Percentiles rank a stretch among this genome's conserved stretches.
Evolutionary conservation across 2,113 vertebrate genomes (phyloP).

Genomic region (Tetraodon nigroviridis): DNA sequence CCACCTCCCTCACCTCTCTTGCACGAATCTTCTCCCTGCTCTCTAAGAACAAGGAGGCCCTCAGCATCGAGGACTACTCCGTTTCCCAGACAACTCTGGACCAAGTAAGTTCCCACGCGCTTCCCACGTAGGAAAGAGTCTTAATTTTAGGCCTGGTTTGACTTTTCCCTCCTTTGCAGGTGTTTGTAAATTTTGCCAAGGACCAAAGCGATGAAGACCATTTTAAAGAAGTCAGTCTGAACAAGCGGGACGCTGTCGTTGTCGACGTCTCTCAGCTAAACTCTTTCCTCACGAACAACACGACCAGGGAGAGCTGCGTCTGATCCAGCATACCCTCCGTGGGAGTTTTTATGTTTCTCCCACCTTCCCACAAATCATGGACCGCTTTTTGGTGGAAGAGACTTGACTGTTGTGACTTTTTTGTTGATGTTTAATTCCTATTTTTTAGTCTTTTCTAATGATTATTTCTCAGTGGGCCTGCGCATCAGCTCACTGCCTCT

Average conservation of each 20-base stretch:
- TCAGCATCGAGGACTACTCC: conserved; percentile 98
- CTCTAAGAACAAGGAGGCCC: conserved; percentile 86
- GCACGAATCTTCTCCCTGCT: conserved; percentile 95
- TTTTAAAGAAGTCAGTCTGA: conserved; percentile 87
- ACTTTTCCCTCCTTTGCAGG: conserved; percentile 70
- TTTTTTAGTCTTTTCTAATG: conserved; percentile 64
- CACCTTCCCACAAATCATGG: conserved; percentile 15
- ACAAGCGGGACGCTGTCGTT: conserved; percentile 87
- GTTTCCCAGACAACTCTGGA: conserved; percentile 98
- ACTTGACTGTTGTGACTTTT: conserved; percentile 12
- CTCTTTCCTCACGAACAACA: conserved; percentile 84
- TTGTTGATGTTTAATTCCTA: conserved; percentile 43
- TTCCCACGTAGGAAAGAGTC: too few relatives aligned
- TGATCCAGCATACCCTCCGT: conserved; percentile 67
- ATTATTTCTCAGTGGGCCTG: conserved; percentile 64
- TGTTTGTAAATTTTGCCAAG: conserved; percentile 99
- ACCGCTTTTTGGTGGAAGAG: conserved; percentile 37
- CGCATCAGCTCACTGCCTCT: conserved; percentile 53
- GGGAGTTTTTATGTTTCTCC: conserved; percentile 30
- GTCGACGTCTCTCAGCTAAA: conserved; percentile 86
- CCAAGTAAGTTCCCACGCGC: conserved; percentile 81
- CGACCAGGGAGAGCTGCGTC: conserved; percentile 90
- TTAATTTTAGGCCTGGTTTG: neutral
- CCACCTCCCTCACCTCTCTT: conserved; percentile 86
- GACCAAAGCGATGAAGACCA: conserved; percentile 99